Conservation (phyloP, 2,797 vertebrate genomes). For the Crotalus adamanteus region DNA sequence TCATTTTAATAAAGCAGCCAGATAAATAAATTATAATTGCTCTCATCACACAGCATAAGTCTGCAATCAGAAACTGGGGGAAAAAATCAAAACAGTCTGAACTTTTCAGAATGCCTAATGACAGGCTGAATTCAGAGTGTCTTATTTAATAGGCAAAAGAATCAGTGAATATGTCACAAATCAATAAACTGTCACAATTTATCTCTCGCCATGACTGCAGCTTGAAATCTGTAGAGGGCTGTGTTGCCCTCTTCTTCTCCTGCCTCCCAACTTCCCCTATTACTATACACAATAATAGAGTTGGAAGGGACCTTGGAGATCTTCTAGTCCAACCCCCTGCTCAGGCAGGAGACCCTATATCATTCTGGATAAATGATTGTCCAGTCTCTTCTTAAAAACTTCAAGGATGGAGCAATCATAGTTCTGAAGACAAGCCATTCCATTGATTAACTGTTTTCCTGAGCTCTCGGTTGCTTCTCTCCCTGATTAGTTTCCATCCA, state of each 20-base stretch:
- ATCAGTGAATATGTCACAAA: slow-evolving; percentile 17
- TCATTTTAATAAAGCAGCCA: slow-evolving; percentile 16
- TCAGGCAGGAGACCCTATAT: too few species aligned
- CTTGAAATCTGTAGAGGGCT: neutral
- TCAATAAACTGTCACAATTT: slow-evolving; percentile 14
- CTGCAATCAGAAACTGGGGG: neutral
- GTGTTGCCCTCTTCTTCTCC: neutral
- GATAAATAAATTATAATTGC: slow-evolving; percentile 27
- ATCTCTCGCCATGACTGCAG: neutral
- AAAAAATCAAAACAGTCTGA: neutral
- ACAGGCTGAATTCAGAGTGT: slow-evolving; percentile 18
- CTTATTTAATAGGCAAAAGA: slow-evolving; percentile 14
- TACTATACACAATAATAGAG: rapidly evolving
- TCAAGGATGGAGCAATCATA: too few species aligned
- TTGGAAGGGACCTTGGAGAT: too few species aligned
- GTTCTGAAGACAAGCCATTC: too few species aligned
- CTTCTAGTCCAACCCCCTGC: too few species aligned
- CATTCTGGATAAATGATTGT: too few species aligned
- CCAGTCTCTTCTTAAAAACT: too few species aligned
- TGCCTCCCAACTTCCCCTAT: too few species aligned
- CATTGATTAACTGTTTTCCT: too few species aligned
- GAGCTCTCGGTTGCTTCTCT: too few species aligned
- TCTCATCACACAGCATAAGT: slow-evolving; percentile 5
- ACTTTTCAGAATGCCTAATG: neutral
- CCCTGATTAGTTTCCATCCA: neutral